phyloP scores from a whole-genome alignment of 2,888 invertebrate species.

The Halocaridina rubra region DNA sequence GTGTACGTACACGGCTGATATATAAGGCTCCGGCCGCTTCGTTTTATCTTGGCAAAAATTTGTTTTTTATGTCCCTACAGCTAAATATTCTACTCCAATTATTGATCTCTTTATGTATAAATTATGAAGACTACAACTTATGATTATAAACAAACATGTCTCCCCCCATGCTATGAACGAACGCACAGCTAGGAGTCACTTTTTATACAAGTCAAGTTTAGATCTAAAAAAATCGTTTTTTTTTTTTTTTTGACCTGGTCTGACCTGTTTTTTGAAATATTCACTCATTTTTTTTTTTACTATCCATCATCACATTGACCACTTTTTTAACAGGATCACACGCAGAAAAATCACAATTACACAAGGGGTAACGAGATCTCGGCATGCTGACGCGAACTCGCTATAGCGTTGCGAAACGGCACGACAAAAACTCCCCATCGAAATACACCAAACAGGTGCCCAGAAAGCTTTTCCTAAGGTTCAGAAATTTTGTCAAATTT shows the following conservation, averaged over 20 bases:
- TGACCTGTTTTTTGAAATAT: slow-evolving; percentile 57
- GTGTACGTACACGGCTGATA: slow-evolving; percentile 38
- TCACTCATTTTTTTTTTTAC: slow-evolving; percentile 45
- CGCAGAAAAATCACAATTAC: slow-evolving; percentile 59
- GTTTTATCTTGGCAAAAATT: slow-evolving; percentile 50
- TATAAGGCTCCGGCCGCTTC: slow-evolving; percentile 38
- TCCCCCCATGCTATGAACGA: slow-evolving; percentile 56
- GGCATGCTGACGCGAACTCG: slow-evolving; percentile 18
- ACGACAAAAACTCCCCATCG: too few relatives aligned
- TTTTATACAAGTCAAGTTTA: slow-evolving; percentile 57
- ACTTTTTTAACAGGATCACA: slow-evolving; percentile 56
- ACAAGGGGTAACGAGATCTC: slow-evolving; percentile 51
- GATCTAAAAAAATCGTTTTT: slow-evolving; percentile 58
- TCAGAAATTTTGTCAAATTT: too few relatives aligned
- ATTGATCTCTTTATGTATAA: slow-evolving; percentile 60
- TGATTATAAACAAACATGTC: slow-evolving; percentile 58
- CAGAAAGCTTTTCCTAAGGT: too few relatives aligned
- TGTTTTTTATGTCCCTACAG: slow-evolving; percentile 52
- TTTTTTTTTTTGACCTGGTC: too few relatives aligned
- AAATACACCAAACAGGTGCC: too few relatives aligned
- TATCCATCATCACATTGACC: slow-evolving; percentile 55
- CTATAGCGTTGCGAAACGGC: not conserved
- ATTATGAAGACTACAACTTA: slow-evolving; percentile 61
- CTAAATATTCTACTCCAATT: slow-evolving; percentile 59
- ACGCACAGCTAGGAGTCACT: slow-evolving; percentile 57